Evolutionary conservation across 2,888 invertebrate genomes (phyloP).

Genomic region (Spicauda simplicius): DNA sequence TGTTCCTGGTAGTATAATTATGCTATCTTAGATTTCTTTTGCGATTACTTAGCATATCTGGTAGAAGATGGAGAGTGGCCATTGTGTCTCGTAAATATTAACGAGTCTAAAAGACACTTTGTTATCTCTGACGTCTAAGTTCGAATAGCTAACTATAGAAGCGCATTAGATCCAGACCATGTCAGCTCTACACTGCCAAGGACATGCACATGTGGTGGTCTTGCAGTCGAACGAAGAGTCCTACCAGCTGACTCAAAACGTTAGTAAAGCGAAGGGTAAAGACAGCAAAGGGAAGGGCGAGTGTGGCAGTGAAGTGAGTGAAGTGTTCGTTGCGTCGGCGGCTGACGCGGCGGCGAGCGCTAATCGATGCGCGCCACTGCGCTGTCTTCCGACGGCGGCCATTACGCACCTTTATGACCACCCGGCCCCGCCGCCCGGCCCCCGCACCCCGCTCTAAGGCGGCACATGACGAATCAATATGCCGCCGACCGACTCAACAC

Average conservation of each 20-base stretch:
- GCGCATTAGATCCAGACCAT: neutral
- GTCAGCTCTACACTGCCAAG: neutral
- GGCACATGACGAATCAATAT: slow-evolving; percentile 85
- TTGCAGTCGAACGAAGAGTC: too few relatives aligned
- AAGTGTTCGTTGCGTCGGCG: slow-evolving; percentile 72
- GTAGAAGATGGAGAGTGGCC: neutral
- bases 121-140: too few relatives aligned
- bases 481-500: slow-evolving; percentile 84
- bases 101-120: too few relatives aligned
- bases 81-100: too few relatives aligned
- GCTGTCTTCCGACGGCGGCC: slow-evolving; percentile 88
- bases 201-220: neutral
- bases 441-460: slow-evolving; percentile 67
- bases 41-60: neutral
- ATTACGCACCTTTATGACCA: slow-evolving; percentile 91
- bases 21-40: neutral
- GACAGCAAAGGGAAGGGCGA: neutral
- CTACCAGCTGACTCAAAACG: neutral
- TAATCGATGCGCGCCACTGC: slow-evolving; percentile 90
- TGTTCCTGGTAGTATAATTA: neutral
- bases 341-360: slow-evolving; percentile 82
- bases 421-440: slow-evolving; percentile 60
- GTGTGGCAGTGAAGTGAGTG: slow-evolving; percentile 26
- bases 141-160: too few relatives aligned
- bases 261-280: neutral